Conservation (phyloP, 2,797 vertebrate species). For the Poeciliopsis turneri region DNA sequence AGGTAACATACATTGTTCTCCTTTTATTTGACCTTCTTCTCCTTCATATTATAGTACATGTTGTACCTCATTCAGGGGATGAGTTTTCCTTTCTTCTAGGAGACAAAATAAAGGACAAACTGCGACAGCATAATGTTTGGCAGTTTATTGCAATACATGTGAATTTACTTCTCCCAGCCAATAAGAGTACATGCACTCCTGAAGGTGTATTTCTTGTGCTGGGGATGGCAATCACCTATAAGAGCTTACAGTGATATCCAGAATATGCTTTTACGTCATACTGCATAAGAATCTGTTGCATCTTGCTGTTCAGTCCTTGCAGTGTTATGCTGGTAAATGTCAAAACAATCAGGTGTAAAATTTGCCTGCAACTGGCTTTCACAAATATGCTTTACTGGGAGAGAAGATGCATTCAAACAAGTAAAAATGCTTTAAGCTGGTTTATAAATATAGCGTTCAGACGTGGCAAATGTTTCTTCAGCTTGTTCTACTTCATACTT, state of each 20-base stretch:
- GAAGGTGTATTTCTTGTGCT: not conserved
- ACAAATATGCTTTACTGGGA: not conserved
- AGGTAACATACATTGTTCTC: not conserved
- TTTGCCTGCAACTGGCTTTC: not conserved
- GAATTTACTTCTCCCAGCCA: constrained; percentile 28
- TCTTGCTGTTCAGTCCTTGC: not conserved
- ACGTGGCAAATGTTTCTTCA: not conserved
- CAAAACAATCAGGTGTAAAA: not conserved
- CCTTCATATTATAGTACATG: not conserved
- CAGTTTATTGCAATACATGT: constrained; percentile 39
- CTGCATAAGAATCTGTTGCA: not conserved
- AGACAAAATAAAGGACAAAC: constrained; percentile 13
- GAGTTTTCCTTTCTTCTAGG: not conserved
- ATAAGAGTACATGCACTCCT: constrained; percentile 8
- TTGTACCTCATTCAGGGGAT: not conserved
- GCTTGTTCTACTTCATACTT: not conserved
- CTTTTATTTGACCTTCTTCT: not conserved
- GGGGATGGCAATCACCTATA: not conserved
- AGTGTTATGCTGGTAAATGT: not conserved
- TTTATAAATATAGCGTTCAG: not conserved
- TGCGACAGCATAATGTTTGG: constrained; percentile 39
- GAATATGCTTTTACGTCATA: not conserved
- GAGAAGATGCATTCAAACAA: not conserved
- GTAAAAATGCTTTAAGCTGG: not conserved
- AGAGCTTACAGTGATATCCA: not conserved